Percentiles rank a stretch among this genome's conserved stretches.
Evolutionary conservation across 1,140 invertebrate genomes (phyloP).

Genomic region (Aethina tumida): DNA sequence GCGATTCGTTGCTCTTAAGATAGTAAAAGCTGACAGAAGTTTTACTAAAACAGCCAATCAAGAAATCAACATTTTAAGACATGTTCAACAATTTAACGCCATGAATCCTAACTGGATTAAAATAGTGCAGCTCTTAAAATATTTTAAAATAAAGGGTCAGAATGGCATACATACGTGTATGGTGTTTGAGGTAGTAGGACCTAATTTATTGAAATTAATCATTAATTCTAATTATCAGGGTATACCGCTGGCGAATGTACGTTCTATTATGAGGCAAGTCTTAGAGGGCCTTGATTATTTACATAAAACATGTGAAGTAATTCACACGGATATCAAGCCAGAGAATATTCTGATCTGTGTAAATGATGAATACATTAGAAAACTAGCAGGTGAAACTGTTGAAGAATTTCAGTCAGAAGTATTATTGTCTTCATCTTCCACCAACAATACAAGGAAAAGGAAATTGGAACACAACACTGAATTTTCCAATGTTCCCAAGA

Average conservation of each 20-base stretch:
- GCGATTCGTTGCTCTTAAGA: constrained; percentile 94
- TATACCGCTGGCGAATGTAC: constrained; percentile 90
- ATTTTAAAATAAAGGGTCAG: constrained; percentile 95
- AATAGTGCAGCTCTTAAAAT: constrained; percentile 93
- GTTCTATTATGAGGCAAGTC: constrained; percentile 91
- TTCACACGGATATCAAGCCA: constrained; percentile 99
- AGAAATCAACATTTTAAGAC: constrained; percentile 95
- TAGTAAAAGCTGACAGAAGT: constrained; percentile 95
- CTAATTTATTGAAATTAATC: constrained; percentile 95
- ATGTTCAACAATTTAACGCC: constrained; percentile 86
- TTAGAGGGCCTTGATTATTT: constrained; percentile 94
- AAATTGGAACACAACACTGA: constrained; percentile 92
- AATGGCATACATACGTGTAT: constrained; percentile 95
- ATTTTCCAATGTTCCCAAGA: constrained; percentile 85
- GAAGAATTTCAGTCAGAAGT: constrained; percentile 79
- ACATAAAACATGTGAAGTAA: constrained; percentile 95
- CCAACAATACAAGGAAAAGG: constrained; percentile 94
- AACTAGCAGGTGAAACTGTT: constrained; percentile 83
- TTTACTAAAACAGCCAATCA: constrained; percentile 97
- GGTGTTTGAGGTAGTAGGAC: constrained; percentile 97
- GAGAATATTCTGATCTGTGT: constrained; percentile 97
- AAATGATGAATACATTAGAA: constrained; percentile 72
- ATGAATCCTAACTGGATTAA: constrained; percentile 84
- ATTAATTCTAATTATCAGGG: constrained; percentile 96
- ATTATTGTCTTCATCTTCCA: constrained; percentile 78